Conservation (phyloP, 2,888 invertebrate species). For the Penaeus monodon region DNA sequence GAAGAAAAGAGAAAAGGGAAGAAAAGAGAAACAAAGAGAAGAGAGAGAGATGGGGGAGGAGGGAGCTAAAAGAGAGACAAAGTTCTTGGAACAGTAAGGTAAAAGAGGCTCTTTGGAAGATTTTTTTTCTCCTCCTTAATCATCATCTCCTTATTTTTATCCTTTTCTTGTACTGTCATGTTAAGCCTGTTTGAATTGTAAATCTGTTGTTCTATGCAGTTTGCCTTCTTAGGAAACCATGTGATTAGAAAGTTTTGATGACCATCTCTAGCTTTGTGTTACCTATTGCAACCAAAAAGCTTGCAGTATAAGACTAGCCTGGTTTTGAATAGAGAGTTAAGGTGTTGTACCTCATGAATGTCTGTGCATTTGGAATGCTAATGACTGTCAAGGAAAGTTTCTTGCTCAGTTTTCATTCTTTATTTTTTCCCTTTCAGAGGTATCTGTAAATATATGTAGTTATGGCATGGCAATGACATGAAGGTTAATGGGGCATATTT, state of each 20-base stretch:
- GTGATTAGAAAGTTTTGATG: no score
- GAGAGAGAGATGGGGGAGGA: not conserved
- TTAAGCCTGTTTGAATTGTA: not conserved
- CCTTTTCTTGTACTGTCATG: not conserved
- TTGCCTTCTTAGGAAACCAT: no score
- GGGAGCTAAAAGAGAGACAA: not conserved
- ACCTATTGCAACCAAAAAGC: no score
- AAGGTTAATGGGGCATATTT: conserved; percentile 6
- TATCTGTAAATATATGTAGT: no score
- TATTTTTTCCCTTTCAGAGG: no score
- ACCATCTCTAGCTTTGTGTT: not conserved
- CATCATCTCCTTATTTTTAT: not conserved
- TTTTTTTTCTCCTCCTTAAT: not conserved
- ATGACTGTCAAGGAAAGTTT: no score
- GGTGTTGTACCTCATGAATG: no score
- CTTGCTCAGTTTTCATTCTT: no score
- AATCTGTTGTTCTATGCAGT: not conserved
- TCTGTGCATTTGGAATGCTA: no score
- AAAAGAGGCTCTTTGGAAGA: not conserved
- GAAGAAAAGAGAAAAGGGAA: not conserved
- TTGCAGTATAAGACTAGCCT: no score
- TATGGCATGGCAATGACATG: not conserved
- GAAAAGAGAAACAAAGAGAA: not conserved
- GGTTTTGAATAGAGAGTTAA: no score
- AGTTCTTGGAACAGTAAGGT: not conserved